Conservation (phyloP, 2,113 vertebrate genomes). For the Brienomyrus brachyistius region DNA sequence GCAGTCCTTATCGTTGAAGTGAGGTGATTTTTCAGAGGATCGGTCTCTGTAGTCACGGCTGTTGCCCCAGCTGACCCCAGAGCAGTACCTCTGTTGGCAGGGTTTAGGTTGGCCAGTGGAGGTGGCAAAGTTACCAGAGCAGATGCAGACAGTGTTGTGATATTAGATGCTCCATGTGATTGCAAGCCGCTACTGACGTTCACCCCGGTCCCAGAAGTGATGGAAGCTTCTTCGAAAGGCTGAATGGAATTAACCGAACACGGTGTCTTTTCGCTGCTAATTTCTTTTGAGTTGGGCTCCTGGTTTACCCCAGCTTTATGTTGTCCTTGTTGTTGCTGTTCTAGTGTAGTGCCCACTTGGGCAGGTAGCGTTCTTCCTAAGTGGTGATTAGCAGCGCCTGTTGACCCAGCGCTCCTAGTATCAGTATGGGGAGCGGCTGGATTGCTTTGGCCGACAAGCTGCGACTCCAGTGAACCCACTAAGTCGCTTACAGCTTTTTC, state of each 20-base stretch:
- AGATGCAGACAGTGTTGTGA: slow-evolving; percentile 56
- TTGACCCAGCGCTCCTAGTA: slow-evolving; percentile 51
- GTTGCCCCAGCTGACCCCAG: slow-evolving; percentile 39
- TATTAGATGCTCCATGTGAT: slow-evolving; percentile 60
- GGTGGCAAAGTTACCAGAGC: slow-evolving; percentile 54
- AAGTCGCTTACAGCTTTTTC: slow-evolving; percentile 79
- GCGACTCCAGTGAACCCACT: slow-evolving; percentile 74
- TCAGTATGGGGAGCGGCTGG: slow-evolving; percentile 47
- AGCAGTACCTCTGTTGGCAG: slow-evolving; percentile 40
- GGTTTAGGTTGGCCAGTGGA: slow-evolving; percentile 49
- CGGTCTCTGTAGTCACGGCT: slow-evolving; percentile 30
- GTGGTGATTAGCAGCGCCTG: slow-evolving; percentile 60
- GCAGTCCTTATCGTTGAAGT: slow-evolving; percentile 42
- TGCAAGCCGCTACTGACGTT: slow-evolving; percentile 54
- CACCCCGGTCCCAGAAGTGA: slow-evolving; percentile 45
- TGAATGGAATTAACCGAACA: slow-evolving; percentile 36
- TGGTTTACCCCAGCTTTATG: slow-evolving; percentile 53
- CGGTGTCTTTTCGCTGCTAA: slow-evolving; percentile 45
- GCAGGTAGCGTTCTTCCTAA: slow-evolving; percentile 60
- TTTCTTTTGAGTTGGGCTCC: slow-evolving; percentile 53
- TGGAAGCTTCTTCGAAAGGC: slow-evolving; percentile 41
- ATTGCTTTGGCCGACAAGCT: slow-evolving; percentile 62
- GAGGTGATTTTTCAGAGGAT: slow-evolving; percentile 52
- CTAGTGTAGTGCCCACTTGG: slow-evolving; percentile 56
- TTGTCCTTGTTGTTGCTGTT: slow-evolving; percentile 65